Conservation (phyloP, 1,140 invertebrate genomes). For the Holotrichia oblita region DNA sequence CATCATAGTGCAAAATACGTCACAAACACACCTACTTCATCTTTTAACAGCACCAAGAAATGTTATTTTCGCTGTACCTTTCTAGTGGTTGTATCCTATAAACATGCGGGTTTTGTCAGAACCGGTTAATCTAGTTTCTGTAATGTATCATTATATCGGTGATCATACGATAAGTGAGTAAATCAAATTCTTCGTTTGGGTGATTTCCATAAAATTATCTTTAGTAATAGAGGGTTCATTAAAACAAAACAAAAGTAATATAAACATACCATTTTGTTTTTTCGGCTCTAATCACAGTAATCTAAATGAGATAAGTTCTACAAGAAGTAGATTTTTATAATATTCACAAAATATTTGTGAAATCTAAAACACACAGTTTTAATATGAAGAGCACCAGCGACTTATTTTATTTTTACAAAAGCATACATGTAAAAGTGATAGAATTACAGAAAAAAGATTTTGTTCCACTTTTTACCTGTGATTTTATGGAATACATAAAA, state of each 20-base stretch:
- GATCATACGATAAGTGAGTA: background rate
- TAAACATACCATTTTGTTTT: background rate
- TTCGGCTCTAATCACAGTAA: background rate
- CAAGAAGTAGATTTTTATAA: too few species aligned
- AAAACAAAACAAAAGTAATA: background rate
- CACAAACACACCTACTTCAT: slow-evolving; percentile 23
- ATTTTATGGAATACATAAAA: too few species aligned
- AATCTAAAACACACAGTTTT: too few species aligned
- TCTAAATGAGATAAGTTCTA: too few species aligned
- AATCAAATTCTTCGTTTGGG: background rate
- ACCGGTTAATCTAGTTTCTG: slow-evolving; percentile 17
- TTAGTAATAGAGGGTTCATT: background rate
- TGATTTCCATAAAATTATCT: background rate
- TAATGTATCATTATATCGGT: background rate
- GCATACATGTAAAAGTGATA: background rate
- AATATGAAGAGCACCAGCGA: background rate
- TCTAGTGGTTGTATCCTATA: background rate
- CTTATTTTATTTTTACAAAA: background rate
- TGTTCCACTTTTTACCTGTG: too few species aligned
- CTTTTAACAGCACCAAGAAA: background rate
- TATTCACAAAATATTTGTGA: too few species aligned
- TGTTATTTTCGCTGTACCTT: background rate
- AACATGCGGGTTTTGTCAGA: background rate
- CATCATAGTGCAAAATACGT: slow-evolving; percentile 3
- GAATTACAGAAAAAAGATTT: background rate